Evolutionary conservation across 1,140 invertebrate genomes (phyloP), one percentile per base, ranked within the genome.

Genomic region (Steinernema feltiae): DNA sequence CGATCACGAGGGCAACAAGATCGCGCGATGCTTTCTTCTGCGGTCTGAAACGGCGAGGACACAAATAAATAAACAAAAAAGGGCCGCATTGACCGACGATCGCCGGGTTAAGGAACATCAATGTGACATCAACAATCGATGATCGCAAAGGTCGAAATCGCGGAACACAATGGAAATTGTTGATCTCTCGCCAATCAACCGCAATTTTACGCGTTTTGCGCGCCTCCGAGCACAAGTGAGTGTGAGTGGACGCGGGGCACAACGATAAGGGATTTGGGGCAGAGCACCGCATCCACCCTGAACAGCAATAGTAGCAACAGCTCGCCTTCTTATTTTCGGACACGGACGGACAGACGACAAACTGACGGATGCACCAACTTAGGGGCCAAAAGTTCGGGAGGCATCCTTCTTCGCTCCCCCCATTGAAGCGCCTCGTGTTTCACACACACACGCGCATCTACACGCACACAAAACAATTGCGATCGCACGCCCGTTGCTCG

Each of bases 91-190:
- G 35, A n/a, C n/a, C n/a, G n/a, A 46, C 41, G 41, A 46, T n/a
- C 7, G 41, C 7, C 41, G 41, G 41, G n/a, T 46, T n/a, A 7
- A n/a, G 41, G 41, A 46, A 46, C 41, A 46, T n/a, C n/a, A 46
- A 46, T 46, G 41, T 46, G 41, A 46, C 41, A 46, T 12, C 41
- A 46, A n/a, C 35, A 27, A 63, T 63, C 53, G 53, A 63, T 63
- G 41, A 7, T 15, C 53, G 24, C 12, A 63, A 15, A 27, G 53
- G 53, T 63, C 53, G 15, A 27, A 63, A n/a, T 63, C 3, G 53
- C 53, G 53, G 53, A 63, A 63, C 53, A 63, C 53, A 63, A 63
- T 63, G 53, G 53, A 63, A 63, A 63, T 46, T 63, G 53, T 63
- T 63, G 53, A 63, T 63, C 53, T 63, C 53, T 63, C 53, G 53